Conservation (phyloP, 2,797 vertebrate genomes). For the Arnoldichthys spilopterus region DNA sequence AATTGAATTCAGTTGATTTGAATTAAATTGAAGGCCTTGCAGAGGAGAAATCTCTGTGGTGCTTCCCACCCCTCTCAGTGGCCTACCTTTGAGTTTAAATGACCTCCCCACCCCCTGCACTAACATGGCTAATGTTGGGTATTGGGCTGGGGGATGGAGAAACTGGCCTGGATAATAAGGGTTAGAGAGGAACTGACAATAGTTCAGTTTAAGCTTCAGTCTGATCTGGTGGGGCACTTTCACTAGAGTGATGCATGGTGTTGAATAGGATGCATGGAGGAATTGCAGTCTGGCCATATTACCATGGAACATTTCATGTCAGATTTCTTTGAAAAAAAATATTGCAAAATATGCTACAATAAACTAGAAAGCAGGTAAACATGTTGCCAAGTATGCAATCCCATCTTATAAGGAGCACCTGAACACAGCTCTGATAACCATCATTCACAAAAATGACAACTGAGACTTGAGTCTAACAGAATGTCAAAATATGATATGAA, state of each 20-base stretch:
- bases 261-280: neutral
- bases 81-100: constrained; percentile 77
- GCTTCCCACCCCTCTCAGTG: constrained; percentile 62
- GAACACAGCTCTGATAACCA: neutral
- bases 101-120: constrained; percentile 77
- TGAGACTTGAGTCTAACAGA: neutral
- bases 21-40: constrained; percentile 35
- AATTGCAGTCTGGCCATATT: neutral
- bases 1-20: constrained; percentile 48
- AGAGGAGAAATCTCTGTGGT: constrained; percentile 30
- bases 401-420: neutral
- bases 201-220: constrained; percentile 40
- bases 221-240: constrained; percentile 35
- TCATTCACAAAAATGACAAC: neutral
- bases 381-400: neutral
- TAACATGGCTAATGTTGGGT: constrained; percentile 82
- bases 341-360: neutral
- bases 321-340: neutral
- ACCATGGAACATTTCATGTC: neutral
- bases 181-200: constrained; percentile 42
- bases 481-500: neutral
- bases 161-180: constrained; percentile 39
- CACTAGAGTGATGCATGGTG: constrained; percentile 6
- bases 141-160: constrained; percentile 70
- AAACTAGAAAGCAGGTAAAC: neutral